Conservation (phyloP, 2,797 vertebrate genomes). For the Paratrypauchen microcephalus region DNA sequence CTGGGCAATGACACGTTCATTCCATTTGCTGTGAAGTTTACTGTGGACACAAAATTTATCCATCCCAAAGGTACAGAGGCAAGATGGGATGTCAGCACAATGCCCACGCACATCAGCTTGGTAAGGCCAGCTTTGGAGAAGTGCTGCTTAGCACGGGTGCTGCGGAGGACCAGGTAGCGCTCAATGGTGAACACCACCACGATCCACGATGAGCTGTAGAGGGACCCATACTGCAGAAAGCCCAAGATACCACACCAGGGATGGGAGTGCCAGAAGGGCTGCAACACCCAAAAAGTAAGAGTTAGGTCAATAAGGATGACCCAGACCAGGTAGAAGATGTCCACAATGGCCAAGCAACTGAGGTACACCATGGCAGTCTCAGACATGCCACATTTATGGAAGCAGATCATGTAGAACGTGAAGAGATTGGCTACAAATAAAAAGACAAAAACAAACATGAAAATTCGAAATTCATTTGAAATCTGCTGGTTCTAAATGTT, state of each 20-base stretch:
- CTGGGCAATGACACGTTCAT: slow-evolving; percentile 53
- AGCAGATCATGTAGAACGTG: slow-evolving; percentile 79
- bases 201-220: slow-evolving; percentile 80
- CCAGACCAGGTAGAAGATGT: slow-evolving; percentile 79
- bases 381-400: slow-evolving; percentile 78
- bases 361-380: slow-evolving; percentile 72
- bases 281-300: slow-evolving; percentile 71
- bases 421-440: slow-evolving; percentile 74
- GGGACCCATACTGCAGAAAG: slow-evolving; percentile 75
- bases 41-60: slow-evolving; percentile 67
- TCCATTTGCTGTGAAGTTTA: slow-evolving; percentile 51
- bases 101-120: slow-evolving; percentile 59
- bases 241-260: slow-evolving; percentile 75
- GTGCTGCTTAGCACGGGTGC: slow-evolving; percentile 51
- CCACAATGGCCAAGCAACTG: slow-evolving; percentile 73
- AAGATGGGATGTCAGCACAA: slow-evolving; percentile 72
- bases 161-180: slow-evolving; percentile 77
- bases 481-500: too few species aligned
- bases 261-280: slow-evolving; percentile 77
- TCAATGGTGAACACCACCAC: slow-evolving; percentile 81
- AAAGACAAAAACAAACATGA: slow-evolving; percentile 3
- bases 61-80: slow-evolving; percentile 73
- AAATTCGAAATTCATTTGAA: too few species aligned
- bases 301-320: slow-evolving; percentile 79
- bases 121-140: slow-evolving; percentile 63